Base-by-base conservation (phyloP, 2,888 invertebrate species). In the Bursaphelenchus okinawaensis region DNA sequence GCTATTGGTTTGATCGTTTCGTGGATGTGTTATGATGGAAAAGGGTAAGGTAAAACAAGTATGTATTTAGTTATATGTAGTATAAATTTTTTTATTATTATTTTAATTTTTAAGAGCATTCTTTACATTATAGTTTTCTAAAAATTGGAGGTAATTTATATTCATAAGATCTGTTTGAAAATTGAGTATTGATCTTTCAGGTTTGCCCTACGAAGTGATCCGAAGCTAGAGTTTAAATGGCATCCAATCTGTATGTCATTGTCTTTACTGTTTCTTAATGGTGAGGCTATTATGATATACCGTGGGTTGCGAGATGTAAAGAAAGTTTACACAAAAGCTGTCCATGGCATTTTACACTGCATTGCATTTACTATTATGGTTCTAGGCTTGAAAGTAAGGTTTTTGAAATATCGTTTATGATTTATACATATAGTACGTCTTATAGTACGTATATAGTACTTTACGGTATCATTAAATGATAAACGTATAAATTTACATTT, bases 281-380 rank as follows among this genome's bases (percentile, higher is more conserved):
- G 70, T 55, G 70, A 70, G 50, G 70, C 70, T 2, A 67, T 70
- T 22, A 56, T 71, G 31, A 51, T 70, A 24, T 70, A 70, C 40
- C 62, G 70, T 27, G 70, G 70, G 23, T 29, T 63, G 7, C 70
- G 70, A n/a, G 40, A 28, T 54, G 52, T 54, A 16, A 27, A 57
- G 16, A 70, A 70, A 28, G 27, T 31, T 9, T 24, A 56, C 54
- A 70, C 70, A 4, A 70, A 70, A 52, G 8, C 60, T 7, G 55
- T 58, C 8, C 70, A 70, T 54, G 66, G 26, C 23, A 22, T 29
- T 20, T 20, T 70, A 9, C 70, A 70, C 28, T 51, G 55, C 26
- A 24, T 40, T 27, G 52, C 54, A 7, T 24, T 67, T 22, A 29
- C 71, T 28, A 29, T 71, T 26, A 64, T 61, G 24, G 52, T 63